Evolutionary conservation across 2,888 invertebrate species (phyloP), one percentile per base, ranked within the genome.

Genomic region (Drosophila monieri): DNA sequence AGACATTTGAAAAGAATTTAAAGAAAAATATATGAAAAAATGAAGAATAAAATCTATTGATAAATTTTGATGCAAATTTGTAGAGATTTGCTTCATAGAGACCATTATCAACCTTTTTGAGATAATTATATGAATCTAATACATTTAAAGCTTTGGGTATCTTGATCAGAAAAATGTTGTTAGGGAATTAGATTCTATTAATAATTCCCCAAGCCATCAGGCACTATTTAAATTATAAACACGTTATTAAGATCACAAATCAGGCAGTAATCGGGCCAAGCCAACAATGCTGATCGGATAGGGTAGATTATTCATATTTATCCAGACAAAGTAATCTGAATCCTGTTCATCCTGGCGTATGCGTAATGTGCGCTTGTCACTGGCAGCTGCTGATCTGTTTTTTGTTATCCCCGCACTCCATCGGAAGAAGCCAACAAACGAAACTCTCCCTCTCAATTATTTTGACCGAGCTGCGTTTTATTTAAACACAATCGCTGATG

Each of bases 401-500:
- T 23, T 37, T 65, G 48, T n/a, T 60, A 46, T 64, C 35, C 39
- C 55, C 18, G 56, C 72, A 12, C 37, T 43, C 39, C 51, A 49
- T 37, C 46, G 47, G 37, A 23, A 30, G 32, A 35, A 23, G 6
- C 53, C 8, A 27, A 65, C 48, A 66, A 62, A 62, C 39, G 37
- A 56, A 65, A 66, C 69, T 76, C 55, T 71, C 64, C 41, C 41
- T 53, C 44, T 52, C 59, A 51, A 68, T 71, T 68, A 79, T 85
- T 77, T 4, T 76, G 74, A 74, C 58, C 65, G 77, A 68, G 59
- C 74, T 73, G 71, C 71, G 68, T 65, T 89, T 86, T 78, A 77
- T 79, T 89, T 85, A 74, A 86, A 75, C 76, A 74, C 88, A 89
- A 77, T 89, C 85, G 77, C 87, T 88, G 89, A 89, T 89, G 89